Percentiles rank a stretch among this genome's conserved stretches.
Evolutionary conservation across 2,888 invertebrate species (phyloP).

Genomic region (Lymantria monacha): DNA sequence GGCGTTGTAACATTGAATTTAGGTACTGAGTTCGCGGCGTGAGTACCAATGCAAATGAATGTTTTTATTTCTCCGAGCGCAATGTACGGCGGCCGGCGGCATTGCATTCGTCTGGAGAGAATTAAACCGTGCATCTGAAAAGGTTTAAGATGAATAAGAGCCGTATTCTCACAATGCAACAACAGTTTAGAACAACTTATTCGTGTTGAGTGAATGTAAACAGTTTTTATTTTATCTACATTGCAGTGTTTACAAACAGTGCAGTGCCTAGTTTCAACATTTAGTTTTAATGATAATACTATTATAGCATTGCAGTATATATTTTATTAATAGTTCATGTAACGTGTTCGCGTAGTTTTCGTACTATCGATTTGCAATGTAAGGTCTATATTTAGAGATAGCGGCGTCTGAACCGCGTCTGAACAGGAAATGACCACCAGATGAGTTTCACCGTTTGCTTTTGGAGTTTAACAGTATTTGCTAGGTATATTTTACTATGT

Average conservation of each 20-base stretch:
- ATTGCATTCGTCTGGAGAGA: slow-evolving; percentile 63
- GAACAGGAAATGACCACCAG: slow-evolving; percentile 71
- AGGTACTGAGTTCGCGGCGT: slow-evolving; percentile 60
- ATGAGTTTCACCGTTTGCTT: slow-evolving; percentile 61
- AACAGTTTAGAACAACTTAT: slow-evolving; percentile 74
- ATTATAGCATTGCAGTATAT: neutral
- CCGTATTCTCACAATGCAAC: slow-evolving; percentile 68
- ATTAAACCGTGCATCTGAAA: slow-evolving; percentile 72
- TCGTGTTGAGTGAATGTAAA: slow-evolving; percentile 62
- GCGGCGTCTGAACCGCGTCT: slow-evolving; percentile 61
- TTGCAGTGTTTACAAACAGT: slow-evolving; percentile 42
- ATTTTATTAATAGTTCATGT: no score
- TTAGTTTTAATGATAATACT: slow-evolving; percentile 23
- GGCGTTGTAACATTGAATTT: slow-evolving; percentile 62
- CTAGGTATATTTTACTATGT: neutral
- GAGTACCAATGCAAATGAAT: slow-evolving; percentile 73
- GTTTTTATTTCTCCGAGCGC: slow-evolving; percentile 62
- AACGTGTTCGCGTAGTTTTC: slow-evolving; percentile 4
- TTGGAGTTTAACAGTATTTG: slow-evolving; percentile 19
- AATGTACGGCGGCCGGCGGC: slow-evolving; percentile 34
- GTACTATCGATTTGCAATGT: slow-evolving; percentile 30
- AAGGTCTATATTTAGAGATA: slow-evolving; percentile 44
- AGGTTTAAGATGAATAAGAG: slow-evolving; percentile 75
- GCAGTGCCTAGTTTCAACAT: slow-evolving; percentile 24
- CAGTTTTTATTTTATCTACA: slow-evolving; percentile 60